phyloP scores from a whole-genome alignment of 1,140 invertebrate genomes.

The Listronotus oregonensis region DNA sequence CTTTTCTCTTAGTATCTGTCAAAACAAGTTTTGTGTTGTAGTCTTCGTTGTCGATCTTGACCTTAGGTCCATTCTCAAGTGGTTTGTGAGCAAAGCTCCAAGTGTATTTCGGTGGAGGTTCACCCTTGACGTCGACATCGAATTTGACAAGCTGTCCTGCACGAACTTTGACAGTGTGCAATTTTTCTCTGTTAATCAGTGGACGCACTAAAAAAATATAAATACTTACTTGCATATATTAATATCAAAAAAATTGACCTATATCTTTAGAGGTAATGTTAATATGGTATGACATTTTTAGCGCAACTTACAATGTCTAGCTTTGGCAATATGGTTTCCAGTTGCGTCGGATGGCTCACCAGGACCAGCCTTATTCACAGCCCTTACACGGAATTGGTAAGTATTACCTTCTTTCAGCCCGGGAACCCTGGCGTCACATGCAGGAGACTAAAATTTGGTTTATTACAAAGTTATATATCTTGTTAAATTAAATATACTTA shows the following conservation, averaged over 20 bases:
- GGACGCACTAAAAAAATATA: slow-evolving; percentile 75
- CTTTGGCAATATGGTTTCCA: slow-evolving; percentile 85
- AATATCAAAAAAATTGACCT: too few species aligned
- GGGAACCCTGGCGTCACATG: slow-evolving; percentile 80
- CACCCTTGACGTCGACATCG: slow-evolving; percentile 92
- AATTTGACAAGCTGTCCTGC: slow-evolving; percentile 90
- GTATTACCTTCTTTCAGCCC: slow-evolving; percentile 89
- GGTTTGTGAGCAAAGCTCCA: slow-evolving; percentile 78
- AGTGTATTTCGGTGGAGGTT: slow-evolving; percentile 89
- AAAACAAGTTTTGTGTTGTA: slow-evolving; percentile 89
- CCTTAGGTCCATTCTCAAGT: slow-evolving; percentile 58
- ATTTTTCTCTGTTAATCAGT: slow-evolving; percentile 88
- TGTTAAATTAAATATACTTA: slow-evolving; percentile 52
- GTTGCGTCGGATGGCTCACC: slow-evolving; percentile 89
- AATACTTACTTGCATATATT: slow-evolving; percentile 5
- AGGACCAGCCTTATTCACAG: slow-evolving; percentile 93
- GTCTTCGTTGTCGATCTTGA: slow-evolving; percentile 89
- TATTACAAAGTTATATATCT: background rate
- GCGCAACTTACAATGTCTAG: slow-evolving; percentile 78
- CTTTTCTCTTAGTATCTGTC: slow-evolving; percentile 76
- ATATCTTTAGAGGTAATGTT: background rate
- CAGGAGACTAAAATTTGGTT: slow-evolving; percentile 65
- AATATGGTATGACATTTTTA: background rate
- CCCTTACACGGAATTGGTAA: slow-evolving; percentile 91
- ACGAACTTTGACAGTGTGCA: slow-evolving; percentile 85